These are phyloP conservation scores for Eupristina koningsbergeri DNA, from an alignment of 1,140 invertebrate species.

Conservation along the genomic window DNA sequence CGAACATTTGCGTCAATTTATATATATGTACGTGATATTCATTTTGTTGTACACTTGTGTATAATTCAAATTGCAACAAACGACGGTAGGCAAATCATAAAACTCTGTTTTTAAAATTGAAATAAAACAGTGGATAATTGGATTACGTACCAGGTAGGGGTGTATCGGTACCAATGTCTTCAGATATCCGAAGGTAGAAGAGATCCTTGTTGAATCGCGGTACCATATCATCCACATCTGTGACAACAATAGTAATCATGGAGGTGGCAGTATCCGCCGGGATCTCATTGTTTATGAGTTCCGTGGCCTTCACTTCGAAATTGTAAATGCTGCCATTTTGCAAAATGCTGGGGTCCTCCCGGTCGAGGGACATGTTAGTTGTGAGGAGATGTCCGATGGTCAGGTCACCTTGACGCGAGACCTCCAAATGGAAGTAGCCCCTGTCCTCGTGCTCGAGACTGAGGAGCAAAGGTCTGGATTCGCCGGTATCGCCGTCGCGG, in stretches of 20 bases:
- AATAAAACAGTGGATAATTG: background rate
- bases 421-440: conserved; percentile 79
- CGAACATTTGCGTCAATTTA: too few relatives aligned
- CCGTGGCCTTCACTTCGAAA: conserved; percentile 82
- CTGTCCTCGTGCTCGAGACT: conserved; percentile 80
- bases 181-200: conserved; percentile 82
- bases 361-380: conserved; percentile 78
- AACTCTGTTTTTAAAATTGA: background rate
- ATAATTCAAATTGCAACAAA: too few relatives aligned
- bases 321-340: conserved; percentile 86
- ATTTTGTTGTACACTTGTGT: too few relatives aligned
- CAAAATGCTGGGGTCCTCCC: conserved; percentile 82
- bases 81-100: too few relatives aligned
- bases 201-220: conserved; percentile 82
- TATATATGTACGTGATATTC: too few relatives aligned
- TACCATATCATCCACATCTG: conserved; percentile 87
- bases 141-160: conserved; percentile 74
- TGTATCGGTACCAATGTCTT: conserved; percentile 82
- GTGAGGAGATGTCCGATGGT: conserved; percentile 76
- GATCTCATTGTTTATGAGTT: conserved; percentile 81
- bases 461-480: conserved; percentile 78
- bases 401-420: conserved; percentile 73
- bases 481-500: conserved; percentile 84
- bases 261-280: conserved; percentile 80
- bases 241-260: conserved; percentile 84